Evolutionary conservation across 2,113 vertebrate genomes (phyloP), one percentile per base, ranked within the genome.

Genomic region (Callopanchax toddi): DNA sequence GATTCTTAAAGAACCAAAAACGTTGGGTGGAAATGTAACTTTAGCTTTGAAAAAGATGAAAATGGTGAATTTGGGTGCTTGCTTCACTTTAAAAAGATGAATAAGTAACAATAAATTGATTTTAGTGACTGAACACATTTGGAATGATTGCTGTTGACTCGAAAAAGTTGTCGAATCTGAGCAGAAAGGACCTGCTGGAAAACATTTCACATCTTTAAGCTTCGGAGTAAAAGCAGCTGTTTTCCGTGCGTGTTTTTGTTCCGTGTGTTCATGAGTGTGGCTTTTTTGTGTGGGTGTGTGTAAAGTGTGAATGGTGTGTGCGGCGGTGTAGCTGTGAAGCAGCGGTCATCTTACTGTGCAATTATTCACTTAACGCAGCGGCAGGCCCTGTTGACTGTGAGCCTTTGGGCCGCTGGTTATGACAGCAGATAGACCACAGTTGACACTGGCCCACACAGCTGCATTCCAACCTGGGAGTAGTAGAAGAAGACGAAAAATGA

Each of bases 291-390:
- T 71, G 72, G 64, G 16, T 64, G 54, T 60, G 53, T 56, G 52
- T 25, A 3, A 62, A 54, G 57, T 58, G 50, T 0, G 39, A 55
- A 55, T 21, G 65, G 79, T 71, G 76, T 56, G 75, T 74, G 81
- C 3, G 73, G 81, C 62, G 67, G 78, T 71, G 79, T 69, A 73
- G 78, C 67, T 3, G 70, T 65, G 76, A 76, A 84, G 79, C 75
- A 36, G 79, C 57, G 83, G 83, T 82, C 69, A 54, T 82, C 75
- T 77, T 81, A 85, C 82, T 76, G 80, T 79, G 81, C 80, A 89
- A 89, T 89, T 87, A 91, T 88, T 89, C 88, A 89, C 88, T 88
- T 88, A 87, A 72, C 40, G 54, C 60, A 44, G 73, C 34, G 79
- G 86, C 78, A 63, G 74, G 61, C 59, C 60, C 73, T 85, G 86